A percentile compares a stretch with the other conserved stretches of the same genome.
Evolutionary conservation across 2,888 invertebrate species (phyloP).

Genomic region (Leptinotarsa haldemani): DNA sequence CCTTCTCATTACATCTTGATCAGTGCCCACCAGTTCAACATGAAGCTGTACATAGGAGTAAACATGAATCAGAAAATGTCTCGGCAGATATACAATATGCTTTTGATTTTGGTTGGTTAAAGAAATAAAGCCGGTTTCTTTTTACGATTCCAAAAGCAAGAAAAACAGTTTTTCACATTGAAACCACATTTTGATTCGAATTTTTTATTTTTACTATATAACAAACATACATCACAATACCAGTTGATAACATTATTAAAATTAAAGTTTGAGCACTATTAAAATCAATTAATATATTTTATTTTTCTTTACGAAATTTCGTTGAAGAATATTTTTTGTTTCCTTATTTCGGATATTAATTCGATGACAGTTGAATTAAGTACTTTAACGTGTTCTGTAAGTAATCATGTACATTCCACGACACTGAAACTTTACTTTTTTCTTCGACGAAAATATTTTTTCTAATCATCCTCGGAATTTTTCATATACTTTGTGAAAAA

Average conservation of each 20-base stretch:
- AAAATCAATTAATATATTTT: slow-evolving; percentile 22
- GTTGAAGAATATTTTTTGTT: background rate
- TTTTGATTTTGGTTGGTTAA: no score
- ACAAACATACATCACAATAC: slow-evolving; percentile 62
- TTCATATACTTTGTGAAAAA: slow-evolving; percentile 26
- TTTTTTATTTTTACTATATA: slow-evolving; percentile 49
- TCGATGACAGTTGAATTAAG: background rate
- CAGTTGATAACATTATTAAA: slow-evolving; percentile 58
- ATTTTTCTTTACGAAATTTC: slow-evolving; percentile 23
- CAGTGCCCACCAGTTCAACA: no score
- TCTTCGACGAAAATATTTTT: background rate
- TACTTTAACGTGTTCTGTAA: background rate
- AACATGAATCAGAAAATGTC: no score
- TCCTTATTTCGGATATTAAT: background rate
- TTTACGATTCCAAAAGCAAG: no score
- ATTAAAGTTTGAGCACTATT: slow-evolving; percentile 59
- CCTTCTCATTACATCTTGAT: no score
- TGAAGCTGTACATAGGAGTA: no score
- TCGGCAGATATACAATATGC: no score
- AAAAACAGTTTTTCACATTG: background rate
- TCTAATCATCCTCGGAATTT: background rate
- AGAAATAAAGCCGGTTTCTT: no score
- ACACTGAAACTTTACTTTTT: background rate
- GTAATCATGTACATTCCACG: background rate
- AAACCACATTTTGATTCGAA: slow-evolving; percentile 26